phyloP scores from a whole-genome alignment of 1,140 invertebrate species.

The Zaprionus ghesquierei region DNA sequence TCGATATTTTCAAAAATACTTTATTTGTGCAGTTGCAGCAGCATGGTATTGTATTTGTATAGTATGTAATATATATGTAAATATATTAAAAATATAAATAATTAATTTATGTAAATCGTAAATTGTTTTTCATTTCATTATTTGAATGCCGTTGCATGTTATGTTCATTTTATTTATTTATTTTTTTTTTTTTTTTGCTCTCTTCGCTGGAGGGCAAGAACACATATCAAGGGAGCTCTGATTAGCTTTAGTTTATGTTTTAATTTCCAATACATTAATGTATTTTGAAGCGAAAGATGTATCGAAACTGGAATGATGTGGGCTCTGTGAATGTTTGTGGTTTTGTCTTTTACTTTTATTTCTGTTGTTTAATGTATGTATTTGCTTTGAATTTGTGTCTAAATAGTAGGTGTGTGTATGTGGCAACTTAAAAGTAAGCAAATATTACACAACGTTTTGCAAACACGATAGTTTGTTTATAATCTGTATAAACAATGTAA shows the following conservation, averaged over 20 bases:
- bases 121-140: constrained; percentile 37
- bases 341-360: constrained; percentile 22
- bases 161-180: constrained; percentile 14
- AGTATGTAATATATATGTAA: constrained; percentile 55
- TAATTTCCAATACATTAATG: constrained; percentile 40
- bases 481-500: constrained; percentile 72
- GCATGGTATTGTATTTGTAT: constrained; percentile 59
- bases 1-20: constrained; percentile 68
- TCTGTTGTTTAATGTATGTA: constrained; percentile 24
- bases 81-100: constrained; percentile 80
- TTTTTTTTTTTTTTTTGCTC: constrained; percentile 38
- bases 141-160: constrained; percentile 50
- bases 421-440: constrained; percentile 78
- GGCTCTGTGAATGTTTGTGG: constrained; percentile 30
- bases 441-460: constrained; percentile 79
- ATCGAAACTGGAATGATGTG: constrained; percentile 63
- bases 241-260: constrained; percentile 40
- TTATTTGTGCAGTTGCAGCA: constrained; percentile 82
- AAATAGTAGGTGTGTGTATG: constrained; percentile 34
- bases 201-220: constrained; percentile 27
- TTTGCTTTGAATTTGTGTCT: constrained; percentile 41
- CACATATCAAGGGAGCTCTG: constrained; percentile 16
- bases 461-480: constrained; percentile 68
- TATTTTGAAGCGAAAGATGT: constrained; percentile 7
- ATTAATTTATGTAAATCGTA: constrained; percentile 80